These are phyloP conservation scores for Andrena chrysosceles DNA, from an alignment of 2,888 invertebrate genomes.

Conservation along the genomic window DNA sequence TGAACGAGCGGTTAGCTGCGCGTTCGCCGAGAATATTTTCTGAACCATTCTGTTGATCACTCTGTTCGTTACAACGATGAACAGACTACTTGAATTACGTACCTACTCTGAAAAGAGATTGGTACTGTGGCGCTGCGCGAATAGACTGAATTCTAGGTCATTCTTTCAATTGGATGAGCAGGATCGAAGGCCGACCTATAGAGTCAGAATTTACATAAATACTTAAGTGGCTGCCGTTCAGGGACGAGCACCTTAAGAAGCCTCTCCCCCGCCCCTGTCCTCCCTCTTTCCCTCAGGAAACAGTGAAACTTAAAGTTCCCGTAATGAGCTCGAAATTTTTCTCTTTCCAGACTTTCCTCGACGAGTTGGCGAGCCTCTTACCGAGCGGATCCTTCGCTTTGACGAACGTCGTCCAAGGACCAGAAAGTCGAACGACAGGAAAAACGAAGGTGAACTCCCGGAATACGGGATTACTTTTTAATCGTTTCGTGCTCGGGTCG, in stretches of 20 bases:
- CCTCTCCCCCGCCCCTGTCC: not conserved
- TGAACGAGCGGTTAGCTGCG: not conserved
- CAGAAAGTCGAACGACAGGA: constrained; percentile 31
- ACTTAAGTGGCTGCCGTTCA: constrained; percentile 48
- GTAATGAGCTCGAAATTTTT: constrained; percentile 60
- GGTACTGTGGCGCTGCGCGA: not conserved
- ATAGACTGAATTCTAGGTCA: constrained; percentile 18
- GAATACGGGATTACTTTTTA: constrained; percentile 59
- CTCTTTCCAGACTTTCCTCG: not conserved
- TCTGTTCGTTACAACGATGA: not conserved
- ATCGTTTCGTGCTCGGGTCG: constrained; percentile 39
- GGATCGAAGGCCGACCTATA: constrained; percentile 15
- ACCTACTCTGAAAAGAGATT: not conserved
- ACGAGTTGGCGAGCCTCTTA: constrained; percentile 47
- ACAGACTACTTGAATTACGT: not conserved
- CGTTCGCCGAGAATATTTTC: not conserved
- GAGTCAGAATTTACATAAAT: constrained; percentile 55
- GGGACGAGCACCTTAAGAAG: constrained; percentile 32
- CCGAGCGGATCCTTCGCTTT: constrained; percentile 26
- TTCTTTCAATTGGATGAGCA: constrained; percentile 9
- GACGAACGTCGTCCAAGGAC: constrained; percentile 31
- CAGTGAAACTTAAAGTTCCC: constrained; percentile 48
- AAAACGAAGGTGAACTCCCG: constrained; percentile 42
- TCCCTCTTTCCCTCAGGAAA: constrained; percentile 5
- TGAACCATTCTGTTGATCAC: no score